Evolutionary conservation across 92 coral and sea anemone genomes (phyloP).

Genomic region (Hydrozoanthus gracilis): DNA sequence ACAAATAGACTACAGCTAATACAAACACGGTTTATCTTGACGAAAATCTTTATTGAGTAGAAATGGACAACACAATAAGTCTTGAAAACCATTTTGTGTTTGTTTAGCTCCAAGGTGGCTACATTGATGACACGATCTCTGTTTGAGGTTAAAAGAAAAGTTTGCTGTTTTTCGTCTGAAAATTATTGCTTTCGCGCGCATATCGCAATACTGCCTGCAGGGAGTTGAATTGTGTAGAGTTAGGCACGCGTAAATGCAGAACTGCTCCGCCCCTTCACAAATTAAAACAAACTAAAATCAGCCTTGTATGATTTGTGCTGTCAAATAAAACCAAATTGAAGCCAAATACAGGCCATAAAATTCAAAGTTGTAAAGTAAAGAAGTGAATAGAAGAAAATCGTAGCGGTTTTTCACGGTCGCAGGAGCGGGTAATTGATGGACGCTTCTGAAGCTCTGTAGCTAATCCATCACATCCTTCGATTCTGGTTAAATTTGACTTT

Average conservation of each 20-base stretch:
- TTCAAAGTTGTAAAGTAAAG: too few relatives aligned
- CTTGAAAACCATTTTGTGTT: background rate
- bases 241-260: too few relatives aligned
- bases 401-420: background rate
- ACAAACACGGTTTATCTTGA: conserved; percentile 2
- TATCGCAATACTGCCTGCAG: background rate
- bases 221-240: too few relatives aligned
- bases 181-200: background rate
- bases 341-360: too few relatives aligned
- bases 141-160: background rate
- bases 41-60: background rate
- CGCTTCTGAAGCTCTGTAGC: background rate
- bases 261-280: too few relatives aligned
- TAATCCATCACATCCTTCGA: background rate
- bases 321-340: too few relatives aligned
- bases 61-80: background rate
- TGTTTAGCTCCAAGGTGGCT: background rate
- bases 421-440: background rate
- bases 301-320: too few relatives aligned
- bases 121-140: background rate
- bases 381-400: too few relatives aligned
- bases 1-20: background rate
- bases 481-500: background rate
- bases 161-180: background rate
- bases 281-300: too few relatives aligned